These are phyloP conservation scores for Micrastur ruficollis DNA, from an alignment of 2,797 vertebrate species.

Conservation along the genomic window DNA sequence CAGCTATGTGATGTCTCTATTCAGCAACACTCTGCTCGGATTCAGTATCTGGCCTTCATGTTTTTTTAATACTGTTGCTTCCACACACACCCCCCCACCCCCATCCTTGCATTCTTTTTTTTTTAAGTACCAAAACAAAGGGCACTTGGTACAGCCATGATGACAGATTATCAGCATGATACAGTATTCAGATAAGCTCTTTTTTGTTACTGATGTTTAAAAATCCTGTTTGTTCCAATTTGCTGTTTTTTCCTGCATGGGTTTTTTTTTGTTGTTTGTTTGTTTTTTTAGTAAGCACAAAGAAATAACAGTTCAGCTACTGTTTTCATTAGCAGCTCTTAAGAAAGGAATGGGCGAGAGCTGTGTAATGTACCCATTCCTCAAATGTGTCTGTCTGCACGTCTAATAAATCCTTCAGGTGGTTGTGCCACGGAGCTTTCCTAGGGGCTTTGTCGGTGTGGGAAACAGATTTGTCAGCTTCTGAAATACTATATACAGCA, in stretches of 20 bases:
- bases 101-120: neutral
- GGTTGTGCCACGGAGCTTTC: neutral
- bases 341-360: neutral
- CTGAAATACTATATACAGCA: neutral
- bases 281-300: neutral
- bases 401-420: constrained; percentile 4
- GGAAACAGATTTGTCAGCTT: neutral
- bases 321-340: neutral
- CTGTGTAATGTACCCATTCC: neutral
- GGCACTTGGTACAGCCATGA: neutral
- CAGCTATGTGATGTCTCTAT: neutral
- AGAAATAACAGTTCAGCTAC: neutral
- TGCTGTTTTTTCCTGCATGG: neutral
- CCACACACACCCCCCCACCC: too few species aligned
- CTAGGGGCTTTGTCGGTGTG: neutral
- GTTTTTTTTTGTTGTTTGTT: neutral
- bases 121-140: neutral
- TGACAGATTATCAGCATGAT: neutral
- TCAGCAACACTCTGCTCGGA: neutral
- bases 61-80: neutral
- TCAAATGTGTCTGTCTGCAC: neutral
- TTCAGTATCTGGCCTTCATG: neutral
- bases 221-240: neutral
- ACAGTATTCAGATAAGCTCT: neutral
- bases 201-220: neutral